Evolutionary conservation across 2,113 vertebrate genomes (phyloP), one percentile per base, ranked within the genome.

Genomic region (Pagrus major): DNA sequence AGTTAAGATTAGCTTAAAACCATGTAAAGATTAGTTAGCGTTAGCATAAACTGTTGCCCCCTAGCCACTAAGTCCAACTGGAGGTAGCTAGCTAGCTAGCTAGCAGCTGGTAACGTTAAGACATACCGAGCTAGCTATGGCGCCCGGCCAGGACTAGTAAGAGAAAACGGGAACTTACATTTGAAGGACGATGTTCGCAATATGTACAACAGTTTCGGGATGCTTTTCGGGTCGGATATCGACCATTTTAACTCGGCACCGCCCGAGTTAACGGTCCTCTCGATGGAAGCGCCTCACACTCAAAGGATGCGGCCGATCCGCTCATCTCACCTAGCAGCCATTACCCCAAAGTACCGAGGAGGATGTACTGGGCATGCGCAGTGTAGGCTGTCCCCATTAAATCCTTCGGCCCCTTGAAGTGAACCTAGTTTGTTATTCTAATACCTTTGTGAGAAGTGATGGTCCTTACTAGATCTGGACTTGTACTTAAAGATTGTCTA

Each of bases 241-340:
- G 86, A 94, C 74, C 95, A 95, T 95, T 91, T 93, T 94, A 93
- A 91, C 85, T 80, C 85, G 83, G 87, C 80, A 69, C 64, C 75
- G 52, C 80, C 84, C 81, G 86, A 90, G 90, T 80, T 90, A 91
- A 91, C 78, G 85, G 91, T 86, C 85, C 63, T 79, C 60, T 59
- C 5, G 54, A 58, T 66, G 69, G 81, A 83, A 83, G 78, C 65
- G 87, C 85, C 83, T 89, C 87, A 82, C 80, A 81, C 86, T 85
- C 71, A 79, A 71, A 88, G 84, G 81, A 94, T 88, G 88, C 76
- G 79, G 88, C 83, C 88, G 88, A 76, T 83, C 89, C 88, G 87
- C 84, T 84, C 88, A 84, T 90, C 78, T 90, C 90, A 88, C 63
- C 85, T 49, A 76, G 89, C 91, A 92, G 93, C 93, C 94, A 94